These are phyloP conservation scores for Acinonyx jubatus DNA, from an alignment of 2,113 vertebrate species.

Conservation along the genomic window DNA sequence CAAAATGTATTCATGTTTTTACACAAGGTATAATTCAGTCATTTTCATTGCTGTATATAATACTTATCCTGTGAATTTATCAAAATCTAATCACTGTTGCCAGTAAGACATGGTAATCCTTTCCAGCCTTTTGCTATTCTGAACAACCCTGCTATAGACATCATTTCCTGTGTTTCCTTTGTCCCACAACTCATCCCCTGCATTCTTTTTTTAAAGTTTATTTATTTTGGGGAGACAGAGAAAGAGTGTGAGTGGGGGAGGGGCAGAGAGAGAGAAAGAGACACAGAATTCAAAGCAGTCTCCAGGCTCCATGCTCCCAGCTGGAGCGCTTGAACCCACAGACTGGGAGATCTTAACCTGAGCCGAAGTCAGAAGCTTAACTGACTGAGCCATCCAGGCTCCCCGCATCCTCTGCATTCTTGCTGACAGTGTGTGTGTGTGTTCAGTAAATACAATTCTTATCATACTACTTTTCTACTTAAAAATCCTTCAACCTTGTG, in stretches of 20 bases:
- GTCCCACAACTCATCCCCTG: neutral
- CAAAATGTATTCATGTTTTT: neutral
- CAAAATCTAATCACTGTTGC: neutral
- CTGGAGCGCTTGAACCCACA: too few relatives aligned
- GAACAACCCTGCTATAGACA: neutral
- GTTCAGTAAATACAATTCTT: neutral
- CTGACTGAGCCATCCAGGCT: too few relatives aligned
- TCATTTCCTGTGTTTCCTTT: neutral
- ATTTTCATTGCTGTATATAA: neutral
- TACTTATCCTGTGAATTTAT: neutral
- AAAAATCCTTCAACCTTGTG: neutral
- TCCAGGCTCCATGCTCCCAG: too few relatives aligned
- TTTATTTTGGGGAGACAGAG: too few relatives aligned
- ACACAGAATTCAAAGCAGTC: too few relatives aligned
- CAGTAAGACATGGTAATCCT: neutral
- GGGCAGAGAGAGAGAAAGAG: too few relatives aligned
- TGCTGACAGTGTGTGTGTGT: neutral
- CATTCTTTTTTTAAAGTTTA: neutral
- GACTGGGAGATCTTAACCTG: too few relatives aligned
- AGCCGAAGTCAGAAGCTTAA: too few relatives aligned
- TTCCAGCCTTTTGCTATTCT: neutral
- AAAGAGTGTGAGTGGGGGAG: too few relatives aligned
- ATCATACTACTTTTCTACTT: neutral
- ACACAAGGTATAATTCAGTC: neutral
- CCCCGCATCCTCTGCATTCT: neutral